These are phyloP conservation scores for Lypha dubia DNA, from an alignment of 2,888 invertebrate species.

Conservation along the genomic window DNA sequence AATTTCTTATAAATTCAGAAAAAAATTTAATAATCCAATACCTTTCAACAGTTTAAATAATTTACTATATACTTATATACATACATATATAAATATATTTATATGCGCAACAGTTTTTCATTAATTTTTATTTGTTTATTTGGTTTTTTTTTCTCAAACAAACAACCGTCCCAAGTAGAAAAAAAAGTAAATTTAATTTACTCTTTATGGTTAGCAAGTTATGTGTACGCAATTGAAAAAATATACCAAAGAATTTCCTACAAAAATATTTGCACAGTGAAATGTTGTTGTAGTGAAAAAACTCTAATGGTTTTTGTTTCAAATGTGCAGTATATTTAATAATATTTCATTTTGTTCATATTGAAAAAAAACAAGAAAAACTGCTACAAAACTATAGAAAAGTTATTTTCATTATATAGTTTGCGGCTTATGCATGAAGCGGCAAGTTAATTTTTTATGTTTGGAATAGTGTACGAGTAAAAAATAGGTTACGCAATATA, in stretches of 20 bases:
- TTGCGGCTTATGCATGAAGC: slow-evolving; percentile 6
- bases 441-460: slow-evolving; percentile 4
- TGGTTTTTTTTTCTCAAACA: neutral
- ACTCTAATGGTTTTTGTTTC: slow-evolving; percentile 43
- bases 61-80: neutral
- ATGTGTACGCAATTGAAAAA: slow-evolving; percentile 32
- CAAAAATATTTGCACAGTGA: slow-evolving; percentile 22
- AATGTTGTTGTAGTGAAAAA: slow-evolving; percentile 2
- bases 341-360: slow-evolving; percentile 50
- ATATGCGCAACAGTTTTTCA: neutral
- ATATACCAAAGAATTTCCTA: neutral
- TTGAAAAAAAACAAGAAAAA: slow-evolving; percentile 10
- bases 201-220: slow-evolving; percentile 32
- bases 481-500: neutral
- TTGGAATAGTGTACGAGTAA: neutral
- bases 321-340: slow-evolving; percentile 34
- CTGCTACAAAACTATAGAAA: neutral
- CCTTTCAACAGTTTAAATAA: neutral
- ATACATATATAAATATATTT: neutral
- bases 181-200: slow-evolving; percentile 37
- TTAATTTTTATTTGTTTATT: neutral
- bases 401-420: slow-evolving; percentile 15
- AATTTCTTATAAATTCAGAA: neutral
- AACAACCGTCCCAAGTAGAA: neutral
- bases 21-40: neutral